Evolutionary conservation across 2,888 invertebrate species (phyloP).

Genomic region (Callimorpha dominula): DNA sequence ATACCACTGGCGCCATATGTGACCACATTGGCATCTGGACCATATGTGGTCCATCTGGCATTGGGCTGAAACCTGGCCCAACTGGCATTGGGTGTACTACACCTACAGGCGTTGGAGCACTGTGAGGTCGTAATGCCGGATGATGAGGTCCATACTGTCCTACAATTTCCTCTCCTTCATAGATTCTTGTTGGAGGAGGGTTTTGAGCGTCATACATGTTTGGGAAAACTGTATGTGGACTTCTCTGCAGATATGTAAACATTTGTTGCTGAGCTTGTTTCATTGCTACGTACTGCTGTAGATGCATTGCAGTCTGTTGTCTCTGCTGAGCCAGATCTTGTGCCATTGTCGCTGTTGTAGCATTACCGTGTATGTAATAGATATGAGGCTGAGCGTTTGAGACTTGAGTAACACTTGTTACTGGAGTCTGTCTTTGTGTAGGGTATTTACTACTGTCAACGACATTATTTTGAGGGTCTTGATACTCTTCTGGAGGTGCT

Average conservation of each 20-base stretch:
- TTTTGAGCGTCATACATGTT: constrained; percentile 71
- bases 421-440: constrained; percentile 60
- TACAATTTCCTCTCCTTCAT: constrained; percentile 74
- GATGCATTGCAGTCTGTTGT: constrained; percentile 81
- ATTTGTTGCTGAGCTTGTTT: constrained; percentile 85
- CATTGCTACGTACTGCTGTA: constrained; percentile 85
- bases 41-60: constrained; percentile 74
- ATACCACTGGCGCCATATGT: constrained; percentile 75
- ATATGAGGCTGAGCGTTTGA: constrained; percentile 71
- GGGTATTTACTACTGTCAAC: constrained; percentile 66
- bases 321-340: constrained; percentile 79
- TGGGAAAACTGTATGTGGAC: constrained; percentile 80
- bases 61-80: constrained; percentile 64
- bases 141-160: constrained; percentile 68
- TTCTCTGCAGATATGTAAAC: constrained; percentile 79
- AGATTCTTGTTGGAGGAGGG: constrained; percentile 66
- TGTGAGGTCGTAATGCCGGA: constrained; percentile 75
- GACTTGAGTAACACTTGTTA: constrained; percentile 56
- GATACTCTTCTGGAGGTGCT: constrained; percentile 82
- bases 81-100: constrained; percentile 74
- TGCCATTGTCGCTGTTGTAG: constrained; percentile 64
- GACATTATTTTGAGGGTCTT: constrained; percentile 77
- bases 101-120: constrained; percentile 75
- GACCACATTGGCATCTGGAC: constrained; percentile 81
- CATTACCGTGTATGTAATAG: constrained; percentile 81